These are phyloP conservation scores for Dreissena rostriformis DNA, from an alignment of 1,140 invertebrate genomes.

Conservation along the genomic window DNA sequence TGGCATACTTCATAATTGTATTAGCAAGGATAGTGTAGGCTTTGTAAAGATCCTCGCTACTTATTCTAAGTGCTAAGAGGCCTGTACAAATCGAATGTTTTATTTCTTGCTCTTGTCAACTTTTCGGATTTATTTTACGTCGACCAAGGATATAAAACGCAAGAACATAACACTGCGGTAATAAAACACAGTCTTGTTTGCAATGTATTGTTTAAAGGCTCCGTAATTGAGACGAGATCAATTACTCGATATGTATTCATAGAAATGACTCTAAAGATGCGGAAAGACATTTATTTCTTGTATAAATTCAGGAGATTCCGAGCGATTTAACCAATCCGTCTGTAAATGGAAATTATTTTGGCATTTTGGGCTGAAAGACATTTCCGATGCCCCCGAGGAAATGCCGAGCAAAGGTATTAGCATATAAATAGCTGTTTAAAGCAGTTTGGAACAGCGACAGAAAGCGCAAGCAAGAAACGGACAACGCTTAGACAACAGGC, in stretches of 20 bases:
- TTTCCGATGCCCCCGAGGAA: constrained; percentile 18
- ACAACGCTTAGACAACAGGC: not conserved
- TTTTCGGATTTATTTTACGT: constrained; percentile 33
- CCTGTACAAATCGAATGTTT: constrained; percentile 29
- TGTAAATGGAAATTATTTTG: constrained; percentile 27
- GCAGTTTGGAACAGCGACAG: no score
- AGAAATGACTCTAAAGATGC: constrained; percentile 54
- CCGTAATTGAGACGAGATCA: constrained; percentile 41
- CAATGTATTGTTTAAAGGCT: constrained; percentile 40
- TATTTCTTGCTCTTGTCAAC: constrained; percentile 55
- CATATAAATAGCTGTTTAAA: constrained; percentile 59
- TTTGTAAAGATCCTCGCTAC: constrained; percentile 39
- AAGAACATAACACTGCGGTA: constrained; percentile 44
- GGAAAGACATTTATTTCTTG: constrained; percentile 4
- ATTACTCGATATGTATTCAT: constrained; percentile 58
- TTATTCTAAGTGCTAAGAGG: constrained; percentile 27
- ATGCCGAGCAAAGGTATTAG: constrained; percentile 47
- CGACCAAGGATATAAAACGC: constrained; percentile 46
- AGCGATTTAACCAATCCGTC: constrained; percentile 49
- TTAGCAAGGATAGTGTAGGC: constrained; percentile 42
- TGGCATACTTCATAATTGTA: constrained; percentile 59
- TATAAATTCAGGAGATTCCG: constrained; percentile 55
- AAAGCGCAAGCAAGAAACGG: no score
- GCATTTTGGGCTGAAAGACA: constrained; percentile 42
- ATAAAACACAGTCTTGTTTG: constrained; percentile 18